A percentile compares a stretch with the other conserved stretches of the same genome.
Evolutionary conservation across 1,140 invertebrate species (phyloP).

Genomic region (Nephotettix cincticeps): DNA sequence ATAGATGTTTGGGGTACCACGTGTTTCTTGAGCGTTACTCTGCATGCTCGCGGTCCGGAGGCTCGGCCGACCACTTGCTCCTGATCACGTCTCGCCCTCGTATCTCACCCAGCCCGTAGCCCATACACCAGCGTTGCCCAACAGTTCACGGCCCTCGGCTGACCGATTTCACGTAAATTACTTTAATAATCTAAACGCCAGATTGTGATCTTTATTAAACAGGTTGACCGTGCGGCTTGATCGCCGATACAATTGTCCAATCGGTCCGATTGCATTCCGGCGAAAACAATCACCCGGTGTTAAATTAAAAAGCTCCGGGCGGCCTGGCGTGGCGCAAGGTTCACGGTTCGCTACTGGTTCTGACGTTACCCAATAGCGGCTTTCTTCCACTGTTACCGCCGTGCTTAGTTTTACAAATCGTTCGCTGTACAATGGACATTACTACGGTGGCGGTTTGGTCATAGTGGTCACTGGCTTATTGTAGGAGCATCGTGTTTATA

Average conservation of each 20-base stretch:
- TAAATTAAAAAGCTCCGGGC: neutral
- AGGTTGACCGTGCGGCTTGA: slow-evolving; percentile 9
- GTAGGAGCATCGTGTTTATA: too few species aligned
- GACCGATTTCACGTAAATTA: slow-evolving; percentile 13
- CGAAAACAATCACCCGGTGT: slow-evolving; percentile 12
- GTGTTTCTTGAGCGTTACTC: too few species aligned
- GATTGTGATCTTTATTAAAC: slow-evolving; percentile 22
- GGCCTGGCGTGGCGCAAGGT: neutral
- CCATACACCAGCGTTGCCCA: neutral
- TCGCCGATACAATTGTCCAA: slow-evolving; percentile 19
- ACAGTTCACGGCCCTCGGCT: slow-evolving; percentile 4
- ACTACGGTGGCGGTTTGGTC: neutral
- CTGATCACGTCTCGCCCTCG: neutral
- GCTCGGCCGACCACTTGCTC: neutral
- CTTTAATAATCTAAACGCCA: slow-evolving; percentile 16
- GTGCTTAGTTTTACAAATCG: slow-evolving; percentile 10
- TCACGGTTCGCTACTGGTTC: neutral
- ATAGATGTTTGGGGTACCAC: too few species aligned
- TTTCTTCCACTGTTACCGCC: slow-evolving; percentile 10
- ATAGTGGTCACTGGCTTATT: too few species aligned
- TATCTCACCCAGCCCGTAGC: neutral
- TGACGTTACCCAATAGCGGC: neutral
- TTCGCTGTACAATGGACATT: slow-evolving; percentile 8
- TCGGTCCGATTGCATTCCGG: slow-evolving; percentile 7
- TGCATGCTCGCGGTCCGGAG: too few species aligned